Percentiles rank a stretch among this genome's conserved stretches.
phyloP scores from a whole-genome alignment of 1,140 invertebrate species.

The Listronotus oregonensis region DNA sequence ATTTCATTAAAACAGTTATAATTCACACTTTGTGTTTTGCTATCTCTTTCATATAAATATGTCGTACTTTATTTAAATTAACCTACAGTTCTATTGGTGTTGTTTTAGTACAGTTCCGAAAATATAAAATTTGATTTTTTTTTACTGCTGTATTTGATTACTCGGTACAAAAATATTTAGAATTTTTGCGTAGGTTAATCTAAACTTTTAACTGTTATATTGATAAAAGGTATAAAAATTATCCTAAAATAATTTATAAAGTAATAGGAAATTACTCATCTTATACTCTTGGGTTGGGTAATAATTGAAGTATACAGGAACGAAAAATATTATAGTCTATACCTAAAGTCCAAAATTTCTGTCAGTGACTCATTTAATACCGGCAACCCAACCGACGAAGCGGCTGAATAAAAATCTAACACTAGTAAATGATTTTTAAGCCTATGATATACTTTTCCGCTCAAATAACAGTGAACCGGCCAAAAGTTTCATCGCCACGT shows the following conservation, averaged over 20 bases:
- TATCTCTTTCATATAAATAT: constrained; percentile 3
- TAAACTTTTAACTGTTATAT: background rate
- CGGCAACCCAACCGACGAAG: too few species aligned
- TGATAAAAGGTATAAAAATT: constrained; percentile 22
- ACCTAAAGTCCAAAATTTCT: too few species aligned
- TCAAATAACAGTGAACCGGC: too few species aligned
- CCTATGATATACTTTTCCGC: too few species aligned
- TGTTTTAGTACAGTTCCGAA: background rate
- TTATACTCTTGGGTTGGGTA: constrained; percentile 6
- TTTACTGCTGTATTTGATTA: background rate
- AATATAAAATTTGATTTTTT: constrained; percentile 2
- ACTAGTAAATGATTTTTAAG: too few species aligned
- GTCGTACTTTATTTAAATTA: constrained; percentile 5
- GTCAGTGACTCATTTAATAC: too few species aligned
- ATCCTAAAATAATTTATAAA: constrained; percentile 15
- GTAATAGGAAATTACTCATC: constrained; percentile 6
- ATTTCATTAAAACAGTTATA: constrained; percentile 24
- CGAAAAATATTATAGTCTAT: too few species aligned
- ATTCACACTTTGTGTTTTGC: constrained; percentile 10
- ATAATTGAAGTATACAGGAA: background rate
- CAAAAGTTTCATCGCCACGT: too few species aligned
- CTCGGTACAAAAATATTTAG: background rate
- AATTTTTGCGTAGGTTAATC: background rate
- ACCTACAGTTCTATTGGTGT: constrained; percentile 1
- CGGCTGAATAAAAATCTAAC: too few species aligned